Percentiles rank a stretch among this genome's conserved stretches.
Evolutionary conservation across 2,888 invertebrate species (phyloP).

Genomic region (Ectemnius lituratus): DNA sequence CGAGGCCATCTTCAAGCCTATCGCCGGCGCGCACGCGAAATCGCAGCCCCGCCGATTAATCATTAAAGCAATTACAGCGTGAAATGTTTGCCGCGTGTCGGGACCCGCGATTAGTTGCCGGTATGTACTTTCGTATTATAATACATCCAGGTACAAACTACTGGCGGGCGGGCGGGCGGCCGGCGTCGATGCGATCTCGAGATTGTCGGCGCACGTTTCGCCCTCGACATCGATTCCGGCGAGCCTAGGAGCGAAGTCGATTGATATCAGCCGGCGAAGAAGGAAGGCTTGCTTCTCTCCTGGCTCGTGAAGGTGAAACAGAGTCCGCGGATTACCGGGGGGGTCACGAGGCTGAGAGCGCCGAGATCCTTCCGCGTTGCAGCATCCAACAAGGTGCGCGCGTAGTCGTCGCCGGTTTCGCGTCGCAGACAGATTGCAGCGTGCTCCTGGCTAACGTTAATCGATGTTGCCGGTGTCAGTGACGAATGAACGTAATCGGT

Average conservation of each 20-base stretch:
- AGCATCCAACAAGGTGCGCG: conserved; percentile 6
- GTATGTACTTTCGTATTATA: too few species aligned
- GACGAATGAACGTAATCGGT: conserved; percentile 69
- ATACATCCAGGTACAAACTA: too few species aligned
- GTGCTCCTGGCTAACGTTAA: conserved; percentile 63
- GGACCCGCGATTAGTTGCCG: conserved; percentile 1
- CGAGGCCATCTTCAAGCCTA: neutral
- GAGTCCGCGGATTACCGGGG: conserved; percentile 50
- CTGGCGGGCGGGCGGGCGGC: too few species aligned
- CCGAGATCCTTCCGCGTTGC: conserved; percentile 55
- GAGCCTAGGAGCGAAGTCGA: conserved; percentile 29
- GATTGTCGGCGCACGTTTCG: conserved; percentile 1
- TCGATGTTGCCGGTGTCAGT: conserved; percentile 68
- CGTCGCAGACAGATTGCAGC: conserved; percentile 65
- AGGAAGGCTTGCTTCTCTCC: conserved; percentile 9
- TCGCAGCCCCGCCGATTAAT: neutral
- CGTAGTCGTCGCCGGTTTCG: conserved; percentile 42
- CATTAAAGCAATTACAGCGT: conserved; percentile 3
- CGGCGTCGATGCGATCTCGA: neutral
- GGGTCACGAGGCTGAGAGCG: conserved; percentile 49
- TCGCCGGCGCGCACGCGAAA: conserved; percentile 2
- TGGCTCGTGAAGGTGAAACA: conserved; percentile 46
- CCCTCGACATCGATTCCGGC: conserved; percentile 24
- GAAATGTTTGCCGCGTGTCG: conserved; percentile 2
- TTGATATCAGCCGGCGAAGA: conserved; percentile 39